A percentile compares a stretch with the other conserved stretches of the same genome.
Conservation (phyloP, 2,888 invertebrate genomes). For the Blera fallax region DNA sequence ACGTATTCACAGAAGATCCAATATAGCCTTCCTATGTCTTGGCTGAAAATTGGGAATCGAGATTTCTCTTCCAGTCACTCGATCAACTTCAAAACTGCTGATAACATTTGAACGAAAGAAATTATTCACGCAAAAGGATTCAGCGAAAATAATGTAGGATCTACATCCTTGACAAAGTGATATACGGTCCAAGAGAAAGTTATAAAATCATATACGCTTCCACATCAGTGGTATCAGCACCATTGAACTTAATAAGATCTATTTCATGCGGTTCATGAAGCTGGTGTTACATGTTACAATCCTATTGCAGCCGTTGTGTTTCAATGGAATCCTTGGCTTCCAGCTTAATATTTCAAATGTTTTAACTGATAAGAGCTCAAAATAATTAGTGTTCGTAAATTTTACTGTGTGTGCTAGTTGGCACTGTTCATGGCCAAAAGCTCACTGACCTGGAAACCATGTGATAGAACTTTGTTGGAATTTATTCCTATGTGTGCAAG, state of each 20-base stretch:
- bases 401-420: conserved; percentile 49
- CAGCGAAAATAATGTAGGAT: no score
- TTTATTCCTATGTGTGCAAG: conserved; percentile 52
- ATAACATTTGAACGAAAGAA: no score
- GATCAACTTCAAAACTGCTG: no score
- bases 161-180: neutral
- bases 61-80: no score
- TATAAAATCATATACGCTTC: neutral
- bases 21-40: no score
- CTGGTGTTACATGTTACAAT: neutral
- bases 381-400: conserved; percentile 70
- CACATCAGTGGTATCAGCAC: neutral
- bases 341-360: conserved; percentile 53
- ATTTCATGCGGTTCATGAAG: neutral
- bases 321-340: conserved; percentile 14
- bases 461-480: conserved; percentile 65
- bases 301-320: neutral
- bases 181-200: neutral
- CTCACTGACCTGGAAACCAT: conserved; percentile 69
- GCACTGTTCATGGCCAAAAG: conserved; percentile 61
- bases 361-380: conserved; percentile 60
- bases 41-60: no score
- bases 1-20: no score
- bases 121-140: no score
- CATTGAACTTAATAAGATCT: neutral